phyloP scores from a whole-genome alignment of 2,113 vertebrate genomes.

The Raja brachyura region DNA sequence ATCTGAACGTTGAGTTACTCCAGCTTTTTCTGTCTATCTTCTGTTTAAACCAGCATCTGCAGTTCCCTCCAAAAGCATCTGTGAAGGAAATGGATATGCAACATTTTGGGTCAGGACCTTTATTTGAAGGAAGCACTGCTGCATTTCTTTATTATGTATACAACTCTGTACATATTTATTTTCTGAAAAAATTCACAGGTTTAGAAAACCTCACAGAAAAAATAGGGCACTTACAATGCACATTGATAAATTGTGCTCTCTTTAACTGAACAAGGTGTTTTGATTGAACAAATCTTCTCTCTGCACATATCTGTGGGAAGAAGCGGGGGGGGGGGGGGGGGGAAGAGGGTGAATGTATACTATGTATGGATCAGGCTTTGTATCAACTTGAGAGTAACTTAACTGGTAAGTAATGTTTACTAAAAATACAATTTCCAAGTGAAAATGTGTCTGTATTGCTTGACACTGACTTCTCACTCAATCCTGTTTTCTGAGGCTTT shows the following conservation, averaged over 20 bases:
- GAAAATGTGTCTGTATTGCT: slow-evolving; percentile 80
- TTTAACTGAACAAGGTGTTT: not conserved
- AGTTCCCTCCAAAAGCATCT: too few relatives aligned
- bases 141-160: not conserved
- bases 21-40: too few relatives aligned
- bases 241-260: slow-evolving; percentile 15
- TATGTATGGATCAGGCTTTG: not conserved
- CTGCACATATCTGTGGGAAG: not conserved
- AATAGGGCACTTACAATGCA: not conserved
- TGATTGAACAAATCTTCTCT: slow-evolving; percentile 24
- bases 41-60: too few relatives aligned
- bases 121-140: too few relatives aligned
- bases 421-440: slow-evolving; percentile 67
- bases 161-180: not conserved
- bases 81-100: too few relatives aligned
- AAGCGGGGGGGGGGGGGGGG: too few relatives aligned
- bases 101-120: too few relatives aligned
- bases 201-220: not conserved
- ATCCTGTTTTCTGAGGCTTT: slow-evolving; percentile 94
- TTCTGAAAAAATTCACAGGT: not conserved
- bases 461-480: slow-evolving; percentile 72
- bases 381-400: slow-evolving; percentile 59
- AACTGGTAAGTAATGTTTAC: slow-evolving; percentile 70
- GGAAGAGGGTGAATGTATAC: not conserved
- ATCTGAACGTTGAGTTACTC: too few relatives aligned